phyloP scores from a whole-genome alignment of 2,888 invertebrate genomes.

The Drosophila helvetica region DNA sequence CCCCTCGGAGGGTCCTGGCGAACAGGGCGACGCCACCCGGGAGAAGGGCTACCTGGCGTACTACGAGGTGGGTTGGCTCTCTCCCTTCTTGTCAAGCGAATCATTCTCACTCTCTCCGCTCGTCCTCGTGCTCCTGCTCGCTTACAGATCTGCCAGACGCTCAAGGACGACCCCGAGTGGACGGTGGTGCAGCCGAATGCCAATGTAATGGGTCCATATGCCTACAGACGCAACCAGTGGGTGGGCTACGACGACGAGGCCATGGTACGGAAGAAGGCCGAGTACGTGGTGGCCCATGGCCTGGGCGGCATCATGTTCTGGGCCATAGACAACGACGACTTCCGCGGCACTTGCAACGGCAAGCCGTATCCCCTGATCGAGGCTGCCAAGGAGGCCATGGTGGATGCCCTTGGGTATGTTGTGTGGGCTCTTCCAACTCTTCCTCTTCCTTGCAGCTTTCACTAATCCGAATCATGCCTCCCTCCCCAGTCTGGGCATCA shows the following conservation, averaged over 20 bases:
- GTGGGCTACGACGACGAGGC: slow-evolving; percentile 96
- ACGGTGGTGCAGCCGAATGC: slow-evolving; percentile 92
- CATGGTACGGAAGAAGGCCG: slow-evolving; percentile 92
- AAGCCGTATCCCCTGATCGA: slow-evolving; percentile 95
- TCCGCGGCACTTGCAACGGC: slow-evolving; percentile 94
- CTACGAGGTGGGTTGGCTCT: slow-evolving; percentile 88
- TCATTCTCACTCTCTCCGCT: not conserved
- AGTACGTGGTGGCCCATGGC: slow-evolving; percentile 92
- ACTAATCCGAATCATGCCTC: not conserved
- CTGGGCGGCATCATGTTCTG: slow-evolving; percentile 89
- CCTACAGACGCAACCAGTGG: slow-evolving; percentile 94
- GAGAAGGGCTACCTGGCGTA: slow-evolving; percentile 97
- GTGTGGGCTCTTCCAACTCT: no score
- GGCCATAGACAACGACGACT: slow-evolving; percentile 97
- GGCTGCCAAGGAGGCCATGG: slow-evolving; percentile 93
- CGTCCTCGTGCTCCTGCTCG: not conserved
- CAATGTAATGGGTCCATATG: slow-evolving; percentile 94
- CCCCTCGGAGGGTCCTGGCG: slow-evolving; percentile 95
- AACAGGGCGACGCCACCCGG: slow-evolving; percentile 94
- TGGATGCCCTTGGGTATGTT: slow-evolving; percentile 87
- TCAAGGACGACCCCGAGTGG: slow-evolving; percentile 90
- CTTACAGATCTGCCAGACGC: slow-evolving; percentile 92
- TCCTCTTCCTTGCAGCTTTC: not conserved
- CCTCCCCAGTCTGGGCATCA: slow-evolving; percentile 76
- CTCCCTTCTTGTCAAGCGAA: no score